phyloP scores from a whole-genome alignment of 2,888 invertebrate species.

The Amphipyra berbera region DNA sequence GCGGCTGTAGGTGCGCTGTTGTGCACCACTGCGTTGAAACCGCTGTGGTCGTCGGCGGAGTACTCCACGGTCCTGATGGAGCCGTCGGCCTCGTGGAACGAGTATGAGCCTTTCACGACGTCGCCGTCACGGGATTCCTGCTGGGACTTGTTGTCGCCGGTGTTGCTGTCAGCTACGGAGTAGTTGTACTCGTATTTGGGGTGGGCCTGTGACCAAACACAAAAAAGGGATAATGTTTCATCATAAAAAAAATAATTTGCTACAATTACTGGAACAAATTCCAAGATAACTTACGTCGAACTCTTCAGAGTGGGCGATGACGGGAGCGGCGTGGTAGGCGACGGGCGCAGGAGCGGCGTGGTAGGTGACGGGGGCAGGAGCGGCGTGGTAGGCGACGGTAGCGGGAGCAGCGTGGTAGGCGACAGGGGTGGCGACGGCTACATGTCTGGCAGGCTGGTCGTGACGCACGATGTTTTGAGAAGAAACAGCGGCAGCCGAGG shows the following conservation, averaged over 20 bases:
- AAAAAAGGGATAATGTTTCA: neutral
- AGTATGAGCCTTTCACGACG: slow-evolving; percentile 77
- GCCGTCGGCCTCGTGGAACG: slow-evolving; percentile 79
- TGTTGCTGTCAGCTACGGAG: slow-evolving; percentile 80
- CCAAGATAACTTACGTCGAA: slow-evolving; percentile 29
- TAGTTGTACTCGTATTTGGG: slow-evolving; percentile 75
- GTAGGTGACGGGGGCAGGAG: slow-evolving; percentile 55
- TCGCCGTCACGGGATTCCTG: slow-evolving; percentile 79
- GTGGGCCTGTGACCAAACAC: slow-evolving; percentile 25
- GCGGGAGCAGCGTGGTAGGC: slow-evolving; percentile 27
- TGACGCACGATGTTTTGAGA: neutral
- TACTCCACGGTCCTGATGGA: slow-evolving; percentile 79
- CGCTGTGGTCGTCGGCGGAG: slow-evolving; percentile 77
- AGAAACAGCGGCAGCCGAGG: slow-evolving; percentile 3
- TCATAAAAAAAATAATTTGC: neutral
- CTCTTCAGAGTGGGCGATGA: slow-evolving; percentile 61
- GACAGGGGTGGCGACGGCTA: neutral
- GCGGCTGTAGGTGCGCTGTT: slow-evolving; percentile 58
- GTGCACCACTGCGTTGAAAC: slow-evolving; percentile 65
- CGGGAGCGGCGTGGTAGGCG: slow-evolving; percentile 51
- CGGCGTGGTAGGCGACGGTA: slow-evolving; percentile 65
- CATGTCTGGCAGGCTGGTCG: slow-evolving; percentile 3
- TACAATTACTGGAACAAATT: neutral
- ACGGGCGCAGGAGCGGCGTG: slow-evolving; percentile 53
- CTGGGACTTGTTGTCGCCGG: slow-evolving; percentile 81